Conservation (phyloP, 1,140 invertebrate genomes). For the Caenorhabditis briggsae region DNA sequence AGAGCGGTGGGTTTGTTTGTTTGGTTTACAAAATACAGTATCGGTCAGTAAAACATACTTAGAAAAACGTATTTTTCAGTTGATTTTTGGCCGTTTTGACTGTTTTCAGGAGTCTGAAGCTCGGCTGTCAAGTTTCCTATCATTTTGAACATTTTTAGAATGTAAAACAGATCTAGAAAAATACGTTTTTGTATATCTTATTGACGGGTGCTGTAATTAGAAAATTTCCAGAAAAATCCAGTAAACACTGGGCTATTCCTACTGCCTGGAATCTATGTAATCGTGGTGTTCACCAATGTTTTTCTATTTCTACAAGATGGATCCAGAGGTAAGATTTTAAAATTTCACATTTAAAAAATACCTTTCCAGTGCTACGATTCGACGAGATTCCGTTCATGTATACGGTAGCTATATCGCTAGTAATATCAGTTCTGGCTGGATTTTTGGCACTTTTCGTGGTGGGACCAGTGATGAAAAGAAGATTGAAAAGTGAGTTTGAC, state of each 20-base stretch:
- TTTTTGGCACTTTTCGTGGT: constrained; percentile 18
- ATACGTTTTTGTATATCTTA: too few species aligned
- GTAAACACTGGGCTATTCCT: constrained; percentile 86
- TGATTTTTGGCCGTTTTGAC: too few species aligned
- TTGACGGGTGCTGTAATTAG: too few species aligned
- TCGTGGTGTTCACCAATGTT: constrained; percentile 92
- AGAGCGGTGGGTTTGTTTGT: constrained; percentile 78
- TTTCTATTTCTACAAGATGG: constrained; percentile 79
- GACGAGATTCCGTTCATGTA: constrained; percentile 27
- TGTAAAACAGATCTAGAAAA: too few species aligned
- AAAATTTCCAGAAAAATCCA: constrained; percentile 83
- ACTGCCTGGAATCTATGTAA: constrained; percentile 91
- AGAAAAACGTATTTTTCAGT: too few species aligned
- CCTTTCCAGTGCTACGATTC: constrained; percentile 9
- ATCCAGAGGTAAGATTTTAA: background rate
- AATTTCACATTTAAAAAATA: background rate
- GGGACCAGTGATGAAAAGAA: constrained; percentile 12
- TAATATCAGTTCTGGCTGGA: background rate
- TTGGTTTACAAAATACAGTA: constrained; percentile 38
- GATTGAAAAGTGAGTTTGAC: constrained; percentile 34
- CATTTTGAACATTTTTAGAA: too few species aligned
- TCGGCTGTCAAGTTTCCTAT: too few species aligned
- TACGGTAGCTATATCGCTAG: background rate
- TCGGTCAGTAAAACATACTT: too few species aligned
- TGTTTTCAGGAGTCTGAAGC: too few species aligned